Evolutionary conservation across 2,888 invertebrate species (phyloP).

Genomic region (Nomada fabriciana): DNA sequence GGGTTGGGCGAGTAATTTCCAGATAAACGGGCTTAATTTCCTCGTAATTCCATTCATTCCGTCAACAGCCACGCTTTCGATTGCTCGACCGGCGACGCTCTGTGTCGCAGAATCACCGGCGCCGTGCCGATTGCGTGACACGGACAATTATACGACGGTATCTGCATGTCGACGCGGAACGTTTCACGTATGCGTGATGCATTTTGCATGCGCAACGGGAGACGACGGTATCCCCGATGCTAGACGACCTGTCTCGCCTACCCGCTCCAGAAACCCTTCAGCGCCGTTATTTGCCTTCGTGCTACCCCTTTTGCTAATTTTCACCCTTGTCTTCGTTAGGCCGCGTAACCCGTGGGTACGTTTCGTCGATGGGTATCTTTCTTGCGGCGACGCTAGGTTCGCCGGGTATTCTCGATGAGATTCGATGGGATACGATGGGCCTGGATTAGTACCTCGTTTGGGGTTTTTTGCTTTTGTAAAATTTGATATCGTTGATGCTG

Average conservation of each 20-base stretch:
- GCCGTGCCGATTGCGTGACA: conserved; percentile 73
- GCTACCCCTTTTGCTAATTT: conserved; percentile 5
- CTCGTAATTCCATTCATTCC: conserved; percentile 44
- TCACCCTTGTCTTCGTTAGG: not conserved
- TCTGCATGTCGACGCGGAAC: conserved; percentile 72
- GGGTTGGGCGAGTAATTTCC: conserved; percentile 12
- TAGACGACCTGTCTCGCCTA: conserved; percentile 38
- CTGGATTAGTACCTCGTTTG: no score
- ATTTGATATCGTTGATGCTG: no score
- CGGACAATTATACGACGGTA: conserved; percentile 71
- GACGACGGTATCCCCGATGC: conserved; percentile 25
- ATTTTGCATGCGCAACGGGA: conserved; percentile 50
- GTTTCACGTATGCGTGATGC: conserved; percentile 50
- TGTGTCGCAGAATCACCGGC: conserved; percentile 48
- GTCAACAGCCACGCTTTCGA: conserved; percentile 6
- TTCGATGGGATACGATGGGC: no score
- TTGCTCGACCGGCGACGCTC: conserved; percentile 12
- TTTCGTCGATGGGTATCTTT: no score
- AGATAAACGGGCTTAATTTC: conserved; percentile 29
- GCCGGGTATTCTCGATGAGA: no score
- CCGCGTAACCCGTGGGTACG: not conserved
- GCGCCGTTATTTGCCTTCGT: conserved; percentile 34
- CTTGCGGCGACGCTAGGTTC: no score
- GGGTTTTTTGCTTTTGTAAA: no score
- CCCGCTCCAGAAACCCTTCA: conserved; percentile 38